phyloP scores from a whole-genome alignment of 2,113 vertebrate species.

The Trogon surrucura region DNA sequence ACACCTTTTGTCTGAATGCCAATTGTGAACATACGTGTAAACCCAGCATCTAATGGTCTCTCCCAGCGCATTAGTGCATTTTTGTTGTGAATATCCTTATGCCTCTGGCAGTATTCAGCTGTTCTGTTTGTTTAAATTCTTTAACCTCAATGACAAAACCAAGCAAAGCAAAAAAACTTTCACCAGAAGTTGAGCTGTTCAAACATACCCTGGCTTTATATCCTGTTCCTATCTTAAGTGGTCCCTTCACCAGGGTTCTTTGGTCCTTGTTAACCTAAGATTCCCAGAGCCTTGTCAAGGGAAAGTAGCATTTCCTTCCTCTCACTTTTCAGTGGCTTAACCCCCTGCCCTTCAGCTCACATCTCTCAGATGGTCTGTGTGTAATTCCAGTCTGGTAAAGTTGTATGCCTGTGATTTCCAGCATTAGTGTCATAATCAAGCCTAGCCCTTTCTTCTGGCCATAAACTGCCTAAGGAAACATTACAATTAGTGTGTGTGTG shows the following conservation, averaged over 20 bases:
- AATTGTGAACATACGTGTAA: background rate
- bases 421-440: background rate
- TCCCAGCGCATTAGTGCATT: background rate
- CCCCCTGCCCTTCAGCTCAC: background rate
- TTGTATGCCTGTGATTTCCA: background rate
- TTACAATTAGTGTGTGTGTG: background rate
- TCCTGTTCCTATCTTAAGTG: background rate
- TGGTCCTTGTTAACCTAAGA: background rate
- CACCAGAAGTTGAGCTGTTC: background rate
- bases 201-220: background rate
- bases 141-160: background rate
- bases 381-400: background rate
- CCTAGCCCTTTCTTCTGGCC: background rate
- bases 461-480: background rate
- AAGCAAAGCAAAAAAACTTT: conserved; percentile 3
- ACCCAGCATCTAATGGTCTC: background rate
- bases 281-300: background rate
- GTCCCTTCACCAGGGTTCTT: background rate
- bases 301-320: background rate
- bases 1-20: background rate
- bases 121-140: background rate
- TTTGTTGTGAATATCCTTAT: background rate
- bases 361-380: background rate
- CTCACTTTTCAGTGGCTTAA: background rate
- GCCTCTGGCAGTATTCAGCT: background rate